A percentile compares a stretch with the other conserved stretches of the same genome.
phyloP scores from a whole-genome alignment of 2,113 vertebrate genomes.

The Halichoeres trimaculatus region DNA sequence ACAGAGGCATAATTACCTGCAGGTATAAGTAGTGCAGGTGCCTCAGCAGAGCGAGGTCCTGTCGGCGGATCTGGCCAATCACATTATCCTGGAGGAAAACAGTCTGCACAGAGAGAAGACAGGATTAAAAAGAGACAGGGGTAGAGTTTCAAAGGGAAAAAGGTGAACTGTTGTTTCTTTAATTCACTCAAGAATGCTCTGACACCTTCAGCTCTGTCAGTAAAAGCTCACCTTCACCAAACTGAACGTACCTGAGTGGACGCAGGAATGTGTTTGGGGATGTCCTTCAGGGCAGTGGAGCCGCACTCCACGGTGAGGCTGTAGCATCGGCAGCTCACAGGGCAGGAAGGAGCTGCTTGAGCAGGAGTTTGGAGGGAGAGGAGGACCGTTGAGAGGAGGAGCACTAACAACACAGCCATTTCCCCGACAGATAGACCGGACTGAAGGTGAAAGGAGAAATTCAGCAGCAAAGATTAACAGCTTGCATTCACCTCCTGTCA shows the following conservation, averaged over 20 bases:
- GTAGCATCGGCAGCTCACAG: slow-evolving; percentile 88
- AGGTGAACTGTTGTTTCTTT: not conserved
- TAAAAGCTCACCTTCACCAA: not conserved
- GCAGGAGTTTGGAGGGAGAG: slow-evolving; percentile 58
- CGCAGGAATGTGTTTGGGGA: slow-evolving; percentile 83
- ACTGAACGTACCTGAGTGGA: slow-evolving; percentile 82
- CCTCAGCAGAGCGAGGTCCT: slow-evolving; percentile 79
- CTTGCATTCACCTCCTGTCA: not conserved
- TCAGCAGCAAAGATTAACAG: not conserved
- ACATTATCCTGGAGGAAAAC: slow-evolving; percentile 92
- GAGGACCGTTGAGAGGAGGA: slow-evolving; percentile 54
- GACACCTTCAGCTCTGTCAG: not conserved
- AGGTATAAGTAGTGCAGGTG: slow-evolving; percentile 89
- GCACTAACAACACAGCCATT: slow-evolving; percentile 50
- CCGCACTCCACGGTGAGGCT: slow-evolving; percentile 93
- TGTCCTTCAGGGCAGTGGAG: slow-evolving; percentile 82
- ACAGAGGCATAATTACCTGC: slow-evolving; percentile 63
- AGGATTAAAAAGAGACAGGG: not conserved
- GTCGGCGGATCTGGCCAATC: slow-evolving; percentile 85
- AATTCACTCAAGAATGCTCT: no score
- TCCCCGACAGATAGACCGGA: not conserved
- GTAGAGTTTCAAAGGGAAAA: no score
- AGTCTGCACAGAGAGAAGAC: slow-evolving; percentile 78
- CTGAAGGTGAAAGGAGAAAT: slow-evolving; percentile 18
- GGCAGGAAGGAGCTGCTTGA: slow-evolving; percentile 74